Evolutionary conservation across 2,888 invertebrate species (phyloP).

Genomic region (Rhamphomyia laevipes): DNA sequence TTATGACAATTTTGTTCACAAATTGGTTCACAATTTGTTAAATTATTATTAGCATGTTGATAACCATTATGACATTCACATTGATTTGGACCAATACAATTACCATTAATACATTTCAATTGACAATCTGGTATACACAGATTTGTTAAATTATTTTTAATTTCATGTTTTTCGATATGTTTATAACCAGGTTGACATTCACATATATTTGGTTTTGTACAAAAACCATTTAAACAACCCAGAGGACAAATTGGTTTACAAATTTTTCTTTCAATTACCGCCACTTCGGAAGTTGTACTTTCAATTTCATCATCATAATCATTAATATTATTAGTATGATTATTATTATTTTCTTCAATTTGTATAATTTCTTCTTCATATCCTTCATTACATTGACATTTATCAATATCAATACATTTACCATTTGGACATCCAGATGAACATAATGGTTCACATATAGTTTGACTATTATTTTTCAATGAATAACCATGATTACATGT

Average conservation of each 20-base stretch:
- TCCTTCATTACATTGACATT: slow-evolving; percentile 48
- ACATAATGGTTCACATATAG: slow-evolving; percentile 28
- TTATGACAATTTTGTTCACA: slow-evolving; percentile 29
- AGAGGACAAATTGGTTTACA: slow-evolving; percentile 25
- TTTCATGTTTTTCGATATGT: slow-evolving; percentile 11
- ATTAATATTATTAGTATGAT: neutral
- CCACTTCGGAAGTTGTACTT: slow-evolving; percentile 16
- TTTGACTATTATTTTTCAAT: slow-evolving; percentile 18
- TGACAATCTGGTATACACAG: slow-evolving; percentile 41
- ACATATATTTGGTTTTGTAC: slow-evolving; percentile 22
- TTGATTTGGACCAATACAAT: slow-evolving; percentile 35
- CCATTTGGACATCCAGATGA: slow-evolving; percentile 27
- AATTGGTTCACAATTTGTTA: slow-evolving; percentile 28
- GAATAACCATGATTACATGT: slow-evolving; percentile 37
- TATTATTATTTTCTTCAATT: neutral
- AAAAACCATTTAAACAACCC: slow-evolving; percentile 26
- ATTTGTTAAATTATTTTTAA: slow-evolving; percentile 16
- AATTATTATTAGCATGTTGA: slow-evolving; percentile 23
- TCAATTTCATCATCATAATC: slow-evolving; percentile 20
- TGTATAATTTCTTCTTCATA: slow-evolving; percentile 23
- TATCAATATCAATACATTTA: slow-evolving; percentile 17
- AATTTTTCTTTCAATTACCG: slow-evolving; percentile 4
- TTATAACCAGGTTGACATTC: slow-evolving; percentile 24
- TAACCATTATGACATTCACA: slow-evolving; percentile 30
- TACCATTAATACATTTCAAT: slow-evolving; percentile 41